Conservation (phyloP, 2,113 vertebrate species). For the Myotis lucifugus region DNA sequence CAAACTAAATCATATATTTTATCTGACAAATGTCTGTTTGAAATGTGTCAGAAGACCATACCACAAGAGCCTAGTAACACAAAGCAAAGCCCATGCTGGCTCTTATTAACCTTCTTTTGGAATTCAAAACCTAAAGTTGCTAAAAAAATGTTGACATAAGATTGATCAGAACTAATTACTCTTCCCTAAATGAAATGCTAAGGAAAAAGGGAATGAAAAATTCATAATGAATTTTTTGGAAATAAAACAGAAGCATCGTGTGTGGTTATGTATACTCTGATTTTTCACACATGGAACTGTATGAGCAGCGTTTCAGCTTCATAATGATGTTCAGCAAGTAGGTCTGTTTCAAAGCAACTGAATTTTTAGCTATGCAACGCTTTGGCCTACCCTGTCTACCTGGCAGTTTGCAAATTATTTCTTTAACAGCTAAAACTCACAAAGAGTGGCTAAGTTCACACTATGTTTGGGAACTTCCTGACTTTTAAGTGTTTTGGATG, state of each 20-base stretch:
- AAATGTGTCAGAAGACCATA: conserved; percentile 53
- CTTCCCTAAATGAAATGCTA: conserved; percentile 9
- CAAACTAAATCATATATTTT: conserved; percentile 80
- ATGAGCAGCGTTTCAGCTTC: neutral
- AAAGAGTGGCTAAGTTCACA: conserved; percentile 65
- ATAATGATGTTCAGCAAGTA: neutral
- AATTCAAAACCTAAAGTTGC: conserved; percentile 8
- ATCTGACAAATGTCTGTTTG: conserved; percentile 81
- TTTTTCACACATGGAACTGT: neutral
- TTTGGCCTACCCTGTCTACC: neutral
- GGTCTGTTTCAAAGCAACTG: conserved; percentile 18
- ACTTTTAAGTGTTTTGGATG: conserved; percentile 56
- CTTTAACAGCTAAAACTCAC: conserved; percentile 49
- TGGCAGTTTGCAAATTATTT: conserved; percentile 49
- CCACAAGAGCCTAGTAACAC: conserved; percentile 72
- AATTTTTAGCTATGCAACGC: neutral
- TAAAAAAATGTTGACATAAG: conserved; percentile 35
- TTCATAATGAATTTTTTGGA: neutral
- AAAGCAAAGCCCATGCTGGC: conserved; percentile 51
- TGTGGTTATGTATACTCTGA: neutral
- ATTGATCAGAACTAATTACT: neutral
- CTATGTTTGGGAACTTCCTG: conserved; percentile 51
- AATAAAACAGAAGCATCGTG: neutral
- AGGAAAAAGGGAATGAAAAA: neutral
- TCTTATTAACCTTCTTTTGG: conserved; percentile 69